Base-by-base conservation (phyloP, 2,797 vertebrate species). In the Numenius phaeopus region DNA sequence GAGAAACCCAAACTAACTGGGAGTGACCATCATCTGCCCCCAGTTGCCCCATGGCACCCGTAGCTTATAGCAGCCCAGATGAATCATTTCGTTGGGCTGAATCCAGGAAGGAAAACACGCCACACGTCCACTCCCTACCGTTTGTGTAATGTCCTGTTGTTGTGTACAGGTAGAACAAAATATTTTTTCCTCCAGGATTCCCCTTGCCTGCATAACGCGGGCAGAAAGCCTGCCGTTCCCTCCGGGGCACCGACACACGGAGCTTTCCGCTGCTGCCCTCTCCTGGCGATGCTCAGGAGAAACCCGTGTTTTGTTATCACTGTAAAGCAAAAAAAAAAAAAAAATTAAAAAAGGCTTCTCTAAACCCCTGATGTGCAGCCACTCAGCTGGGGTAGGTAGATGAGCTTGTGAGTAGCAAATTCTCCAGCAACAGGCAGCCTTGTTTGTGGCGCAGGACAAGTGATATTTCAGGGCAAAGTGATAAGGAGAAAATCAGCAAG, bases 181-280 rank as follows among this genome's bases (percentile, higher is more conserved):
- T 8, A 2, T 1, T 27, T 72, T 78, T 81, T 16, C 39, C n/a
- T 54, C 7, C 24, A 17, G 6, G 21, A 14, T 39, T 58, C 7
- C 29, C 24, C 42, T 79, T 69, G 42, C 39, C 29, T 32, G 37
- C 52, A 67, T 61, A 40, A 4, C 0, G 0, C 1, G 10, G 46
- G 10, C 40, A 34, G 34, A 52, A 27, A 64, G 39, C 26, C 26
- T 4, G 10, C 18, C 22, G 47, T 39, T 39, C 11, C 32, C 8
- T 16, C 22, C 1, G 1, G 4, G 29, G 10, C 65, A 26, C 11
- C 0, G 5, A 52, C 29, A 20, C 17, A 26, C 0, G 2, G 23
- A 81, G 37, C 21, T 14, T 80, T 37, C 52, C 5, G 2, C 54
- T 77, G 39, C 39, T 71, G 54, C 17, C 26, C 65, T 70, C 71